Evolutionary conservation across 2,888 invertebrate genomes (phyloP).

Genomic region (Drosophila flavopinicola): DNA sequence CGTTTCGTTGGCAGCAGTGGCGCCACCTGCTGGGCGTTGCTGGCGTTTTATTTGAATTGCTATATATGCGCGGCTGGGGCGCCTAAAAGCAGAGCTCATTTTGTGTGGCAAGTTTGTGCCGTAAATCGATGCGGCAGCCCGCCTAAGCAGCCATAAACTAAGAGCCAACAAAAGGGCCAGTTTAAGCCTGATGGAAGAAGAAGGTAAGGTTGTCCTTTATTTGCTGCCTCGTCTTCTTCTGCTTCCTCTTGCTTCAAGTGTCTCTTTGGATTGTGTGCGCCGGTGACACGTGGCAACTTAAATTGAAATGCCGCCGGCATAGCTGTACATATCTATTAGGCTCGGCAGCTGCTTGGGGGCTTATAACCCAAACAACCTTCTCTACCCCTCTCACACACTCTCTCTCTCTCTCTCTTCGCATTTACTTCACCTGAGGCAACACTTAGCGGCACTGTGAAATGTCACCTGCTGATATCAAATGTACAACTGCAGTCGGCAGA

Average conservation of each 20-base stretch:
- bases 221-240: no score
- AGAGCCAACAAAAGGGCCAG: slow-evolving; percentile 58
- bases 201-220: slow-evolving; percentile 29
- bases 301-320: slow-evolving; percentile 77
- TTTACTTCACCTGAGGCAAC: slow-evolving; percentile 46
- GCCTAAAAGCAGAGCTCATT: slow-evolving; percentile 64
- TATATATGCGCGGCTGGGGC: slow-evolving; percentile 35
- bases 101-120: slow-evolving; percentile 65
- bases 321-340: slow-evolving; percentile 73
- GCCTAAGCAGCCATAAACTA: slow-evolving; percentile 76
- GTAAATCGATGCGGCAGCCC: slow-evolving; percentile 75
- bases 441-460: slow-evolving; percentile 61
- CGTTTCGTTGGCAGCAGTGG: slow-evolving; percentile 16
- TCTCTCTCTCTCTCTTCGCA: no score
- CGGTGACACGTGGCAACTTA: slow-evolving; percentile 79
- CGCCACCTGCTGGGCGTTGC: slow-evolving; percentile 65
- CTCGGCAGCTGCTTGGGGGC: slow-evolving; percentile 10
- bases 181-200: slow-evolving; percentile 37
- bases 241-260: slow-evolving; percentile 57
- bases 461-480: slow-evolving; percentile 52
- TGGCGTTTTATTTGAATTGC: slow-evolving; percentile 65
- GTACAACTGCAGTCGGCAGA: slow-evolving; percentile 36
- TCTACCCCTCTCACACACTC: no score
- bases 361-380: no score
- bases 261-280: slow-evolving; percentile 69